These are phyloP conservation scores for Aphrocallistes beatrix DNA, from an alignment of 37 sponge, comb jelly and placozoan species.

Conservation along the genomic window DNA sequence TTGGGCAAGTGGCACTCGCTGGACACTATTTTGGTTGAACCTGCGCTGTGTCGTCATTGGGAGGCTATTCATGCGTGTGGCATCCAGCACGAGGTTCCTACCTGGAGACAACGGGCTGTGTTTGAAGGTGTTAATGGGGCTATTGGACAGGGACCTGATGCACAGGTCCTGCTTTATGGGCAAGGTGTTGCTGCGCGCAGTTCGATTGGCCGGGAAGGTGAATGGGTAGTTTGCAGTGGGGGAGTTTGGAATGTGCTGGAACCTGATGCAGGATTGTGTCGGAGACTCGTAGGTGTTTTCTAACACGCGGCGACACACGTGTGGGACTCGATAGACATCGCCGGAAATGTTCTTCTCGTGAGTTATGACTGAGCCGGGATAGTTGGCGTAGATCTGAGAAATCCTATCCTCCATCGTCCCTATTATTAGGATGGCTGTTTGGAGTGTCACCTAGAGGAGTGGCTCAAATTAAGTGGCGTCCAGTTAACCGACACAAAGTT, in stretches of 20 bases:
- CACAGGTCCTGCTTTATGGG: neutral
- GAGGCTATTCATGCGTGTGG: neutral
- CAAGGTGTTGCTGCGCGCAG: neutral
- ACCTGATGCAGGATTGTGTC: neutral
- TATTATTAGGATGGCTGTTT: neutral
- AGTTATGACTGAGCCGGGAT: neutral
- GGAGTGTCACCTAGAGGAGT: neutral
- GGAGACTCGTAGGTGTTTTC: neutral
- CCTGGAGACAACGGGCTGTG: neutral
- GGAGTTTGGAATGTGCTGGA: neutral
- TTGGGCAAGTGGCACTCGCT: neutral
- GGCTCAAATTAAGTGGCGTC: too few species aligned
- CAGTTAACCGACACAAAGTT: too few species aligned
- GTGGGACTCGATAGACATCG: neutral
- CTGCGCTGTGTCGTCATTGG: neutral
- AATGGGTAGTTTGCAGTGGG: neutral
- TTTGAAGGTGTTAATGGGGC: neutral
- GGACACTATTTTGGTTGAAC: too few species aligned
- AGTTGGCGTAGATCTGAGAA: neutral
- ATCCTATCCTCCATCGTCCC: neutral
- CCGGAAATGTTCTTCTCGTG: conserved; percentile 7
- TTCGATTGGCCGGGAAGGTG: neutral
- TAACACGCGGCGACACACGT: neutral
- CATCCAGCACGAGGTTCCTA: neutral
- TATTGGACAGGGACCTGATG: neutral